A percentile compares a stretch with the other conserved stretches of the same genome.
Evolutionary conservation across 2,797 vertebrate genomes (phyloP).

Genomic region (Chelon labrosus): DNA sequence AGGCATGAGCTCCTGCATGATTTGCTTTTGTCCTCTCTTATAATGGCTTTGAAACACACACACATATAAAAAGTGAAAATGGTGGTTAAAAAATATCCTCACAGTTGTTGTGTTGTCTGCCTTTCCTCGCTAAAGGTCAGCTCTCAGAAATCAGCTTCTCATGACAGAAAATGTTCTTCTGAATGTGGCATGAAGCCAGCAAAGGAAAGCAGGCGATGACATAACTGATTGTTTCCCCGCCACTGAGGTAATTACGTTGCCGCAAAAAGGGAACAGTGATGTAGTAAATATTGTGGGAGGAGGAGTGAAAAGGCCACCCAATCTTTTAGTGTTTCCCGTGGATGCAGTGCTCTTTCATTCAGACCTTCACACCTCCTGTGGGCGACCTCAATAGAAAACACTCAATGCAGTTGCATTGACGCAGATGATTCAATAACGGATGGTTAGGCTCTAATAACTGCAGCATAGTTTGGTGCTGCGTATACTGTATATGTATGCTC

Average conservation of each 20-base stretch:
- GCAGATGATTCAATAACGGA: background rate
- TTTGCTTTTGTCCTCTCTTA: conserved; percentile 37
- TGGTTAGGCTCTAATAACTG: too few relatives aligned
- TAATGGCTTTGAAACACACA: conserved; percentile 17
- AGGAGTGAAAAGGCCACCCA: conserved; percentile 30
- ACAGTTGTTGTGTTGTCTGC: conserved; percentile 6
- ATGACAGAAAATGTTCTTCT: conserved; percentile 12
- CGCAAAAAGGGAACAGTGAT: conserved; percentile 9
- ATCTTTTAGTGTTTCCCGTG: conserved; percentile 17
- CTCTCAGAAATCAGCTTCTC: conserved; percentile 16
- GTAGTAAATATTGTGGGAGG: conserved; percentile 19
- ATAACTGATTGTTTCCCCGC: conserved; percentile 38
- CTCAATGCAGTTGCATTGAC: background rate
- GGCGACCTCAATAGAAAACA: background rate
- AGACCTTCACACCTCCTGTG: conserved; percentile 16
- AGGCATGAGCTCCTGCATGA: conserved; percentile 23
- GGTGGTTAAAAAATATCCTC: background rate
- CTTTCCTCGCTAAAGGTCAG: conserved; percentile 34
- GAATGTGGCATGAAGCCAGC: background rate
- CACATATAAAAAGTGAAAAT: background rate
- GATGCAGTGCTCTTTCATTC: conserved; percentile 18
- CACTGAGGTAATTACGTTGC: conserved; percentile 27
- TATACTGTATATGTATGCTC: too few relatives aligned
- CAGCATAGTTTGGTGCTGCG: too few relatives aligned
- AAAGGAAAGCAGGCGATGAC: conserved; percentile 12